Percentiles rank a stretch among this genome's conserved stretches.
Evolutionary conservation across 2,888 invertebrate genomes (phyloP).

Genomic region (Oscheius sp.): DNA sequence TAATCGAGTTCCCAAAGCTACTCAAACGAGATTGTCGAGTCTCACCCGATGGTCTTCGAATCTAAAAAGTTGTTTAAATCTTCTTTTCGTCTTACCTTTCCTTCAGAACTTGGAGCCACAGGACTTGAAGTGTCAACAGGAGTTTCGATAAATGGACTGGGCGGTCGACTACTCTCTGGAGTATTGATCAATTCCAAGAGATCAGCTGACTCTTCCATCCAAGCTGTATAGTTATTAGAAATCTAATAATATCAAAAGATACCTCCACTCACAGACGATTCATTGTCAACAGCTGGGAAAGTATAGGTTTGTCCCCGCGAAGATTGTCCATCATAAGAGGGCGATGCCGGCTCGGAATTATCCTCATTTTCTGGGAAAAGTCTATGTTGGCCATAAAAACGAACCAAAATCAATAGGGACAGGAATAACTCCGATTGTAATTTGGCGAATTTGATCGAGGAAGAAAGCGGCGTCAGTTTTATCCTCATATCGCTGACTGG

Average conservation of each 20-base stretch:
- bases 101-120: background rate
- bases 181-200: slow-evolving; percentile 32
- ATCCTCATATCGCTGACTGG: slow-evolving; percentile 5
- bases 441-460: slow-evolving; percentile 27
- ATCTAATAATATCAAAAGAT: background rate
- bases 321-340: background rate
- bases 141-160: slow-evolving; percentile 13
- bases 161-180: slow-evolving; percentile 23
- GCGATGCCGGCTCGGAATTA: background rate
- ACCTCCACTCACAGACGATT: background rate
- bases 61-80: no score
- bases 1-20: background rate
- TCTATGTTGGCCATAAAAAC: background rate
- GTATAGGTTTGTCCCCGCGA: background rate
- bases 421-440: slow-evolving; percentile 38
- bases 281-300: slow-evolving; percentile 1
- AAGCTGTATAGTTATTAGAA: background rate
- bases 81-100: no score
- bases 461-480: slow-evolving; percentile 25
- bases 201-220: slow-evolving; percentile 8
- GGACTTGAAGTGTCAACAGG: slow-evolving; percentile 7
- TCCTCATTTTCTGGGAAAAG: background rate
- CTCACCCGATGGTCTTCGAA: slow-evolving; percentile 1
- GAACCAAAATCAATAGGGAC: slow-evolving; percentile 3
- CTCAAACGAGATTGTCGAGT: background rate